Base-by-base conservation (phyloP, 2,888 invertebrate species). In the Disparrhopalites patrizii region DNA sequence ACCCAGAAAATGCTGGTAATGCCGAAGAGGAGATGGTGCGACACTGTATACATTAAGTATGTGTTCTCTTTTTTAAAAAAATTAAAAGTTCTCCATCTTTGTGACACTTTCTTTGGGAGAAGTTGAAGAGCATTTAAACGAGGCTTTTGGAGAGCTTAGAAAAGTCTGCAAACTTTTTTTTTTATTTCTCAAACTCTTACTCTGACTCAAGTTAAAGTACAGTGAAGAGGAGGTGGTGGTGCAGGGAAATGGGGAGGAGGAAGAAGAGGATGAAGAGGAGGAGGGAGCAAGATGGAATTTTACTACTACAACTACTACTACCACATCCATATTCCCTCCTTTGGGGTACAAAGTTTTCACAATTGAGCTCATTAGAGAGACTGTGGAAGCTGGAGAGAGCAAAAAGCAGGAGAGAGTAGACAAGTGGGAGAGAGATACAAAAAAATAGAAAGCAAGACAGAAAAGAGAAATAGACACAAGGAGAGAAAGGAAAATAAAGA, bases 81-180 rank as follows among this genome's bases (percentile, higher is more conserved):
- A 55, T 43, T 63, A 63, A 63, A 56, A 33, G 50, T 40, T 63
- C 56, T 63, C 63, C 47, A 54, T 55, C 43, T 56, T 47, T 56
- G 55, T 55, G 55, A 63, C 63, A 63, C 63, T 63, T 71, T 63
- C 56, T 56, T 31, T 23, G 30, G n/a, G 40, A 33, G 33, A 54
- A 54, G 62, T 54, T 62, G 56, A 55, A 55, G 43, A 54, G 62
- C 63, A 63, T 63, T 63, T 63, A 63, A 63, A 63, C 25, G 31
- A n/a, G 36, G 62, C 52, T 54, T 58, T 58, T 58, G 20, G 43
- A 43, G 40, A 50, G 61, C 61, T 61, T 61, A 61, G 23, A 61
- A 61, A 61, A 25, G 20, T 36, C 43, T 63, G n/a, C 43, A 54
- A 63, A 63, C 63, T 63, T 63, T 63, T 62, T n/a, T n/a, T 61